These are phyloP conservation scores for Pogonocherus hispidulus DNA, from an alignment of 2,888 invertebrate genomes.

Conservation along the genomic window DNA sequence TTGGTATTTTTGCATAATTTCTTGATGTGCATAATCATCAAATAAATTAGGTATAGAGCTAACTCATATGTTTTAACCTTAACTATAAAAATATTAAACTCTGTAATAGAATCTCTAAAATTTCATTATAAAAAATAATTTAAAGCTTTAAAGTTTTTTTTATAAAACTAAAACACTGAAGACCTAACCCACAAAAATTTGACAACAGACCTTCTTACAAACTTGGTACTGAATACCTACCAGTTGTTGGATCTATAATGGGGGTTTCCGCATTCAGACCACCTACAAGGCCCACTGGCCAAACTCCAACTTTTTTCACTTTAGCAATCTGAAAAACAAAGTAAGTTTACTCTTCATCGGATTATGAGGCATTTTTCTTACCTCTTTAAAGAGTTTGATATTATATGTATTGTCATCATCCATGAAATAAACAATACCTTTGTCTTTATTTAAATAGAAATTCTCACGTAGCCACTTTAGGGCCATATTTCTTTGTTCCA, in stretches of 20 bases:
- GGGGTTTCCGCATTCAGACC: constrained; percentile 95
- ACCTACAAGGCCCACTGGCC: constrained; percentile 97
- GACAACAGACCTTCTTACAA: no score
- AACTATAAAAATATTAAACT: no score
- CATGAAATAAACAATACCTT: constrained; percentile 92
- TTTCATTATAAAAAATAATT: no score
- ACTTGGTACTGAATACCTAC: constrained; percentile 33
- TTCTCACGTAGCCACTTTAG: constrained; percentile 84
- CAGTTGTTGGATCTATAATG: constrained; percentile 71
- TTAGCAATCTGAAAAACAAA: constrained; percentile 78
- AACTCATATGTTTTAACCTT: no score
- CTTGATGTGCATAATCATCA: no score
- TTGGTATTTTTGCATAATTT: no score
- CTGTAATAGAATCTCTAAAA: no score
- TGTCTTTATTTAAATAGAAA: constrained; percentile 70
- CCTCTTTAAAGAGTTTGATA: constrained; percentile 90
- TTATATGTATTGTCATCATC: constrained; percentile 98
- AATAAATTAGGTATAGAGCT: no score
- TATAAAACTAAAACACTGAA: no score
- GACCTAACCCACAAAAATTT: no score
- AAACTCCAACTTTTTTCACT: constrained; percentile 88
- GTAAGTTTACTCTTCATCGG: constrained; percentile 74
- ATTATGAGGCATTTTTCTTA: constrained; percentile 76
- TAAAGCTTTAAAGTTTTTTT: no score
- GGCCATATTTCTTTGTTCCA: constrained; percentile 90